Evolutionary conservation across 2,888 invertebrate species (phyloP).

Genomic region (Rhagonycha lutea): DNA sequence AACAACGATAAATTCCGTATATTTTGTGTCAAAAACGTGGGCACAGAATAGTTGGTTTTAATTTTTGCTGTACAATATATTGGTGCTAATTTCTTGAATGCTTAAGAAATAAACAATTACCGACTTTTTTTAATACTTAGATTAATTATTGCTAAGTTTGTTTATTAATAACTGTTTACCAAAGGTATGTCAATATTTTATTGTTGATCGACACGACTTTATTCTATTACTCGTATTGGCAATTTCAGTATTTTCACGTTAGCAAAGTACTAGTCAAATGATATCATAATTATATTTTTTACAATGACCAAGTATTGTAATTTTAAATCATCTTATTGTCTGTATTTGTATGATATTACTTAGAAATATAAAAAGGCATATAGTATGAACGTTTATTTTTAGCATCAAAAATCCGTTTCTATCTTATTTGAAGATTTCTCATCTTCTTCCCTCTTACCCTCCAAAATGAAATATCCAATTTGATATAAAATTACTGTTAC

Average conservation of each 20-base stretch:
- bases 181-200: background rate
- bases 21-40: background rate
- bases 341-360: conserved; percentile 32
- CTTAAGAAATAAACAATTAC: background rate
- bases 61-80: background rate
- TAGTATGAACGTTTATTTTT: background rate
- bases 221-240: background rate
- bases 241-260: conserved; percentile 15
- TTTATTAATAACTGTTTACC: background rate
- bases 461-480: too few species aligned
- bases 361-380: conserved; percentile 33
- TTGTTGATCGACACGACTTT: background rate
- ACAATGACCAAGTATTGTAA: conserved; percentile 45
- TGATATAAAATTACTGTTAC: too few species aligned
- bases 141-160: background rate
- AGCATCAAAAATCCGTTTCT: background rate
- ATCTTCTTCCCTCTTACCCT: too few species aligned
- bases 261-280: conserved; percentile 41
- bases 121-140: background rate
- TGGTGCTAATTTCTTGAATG: background rate
- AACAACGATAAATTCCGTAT: background rate
- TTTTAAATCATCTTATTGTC: conserved; percentile 32
- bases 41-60: background rate
- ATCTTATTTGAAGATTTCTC: too few species aligned
- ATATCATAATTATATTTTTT: conserved; percentile 43